Evolutionary conservation across 2,797 vertebrate species (phyloP).

Genomic region (Lutra lutra): DNA sequence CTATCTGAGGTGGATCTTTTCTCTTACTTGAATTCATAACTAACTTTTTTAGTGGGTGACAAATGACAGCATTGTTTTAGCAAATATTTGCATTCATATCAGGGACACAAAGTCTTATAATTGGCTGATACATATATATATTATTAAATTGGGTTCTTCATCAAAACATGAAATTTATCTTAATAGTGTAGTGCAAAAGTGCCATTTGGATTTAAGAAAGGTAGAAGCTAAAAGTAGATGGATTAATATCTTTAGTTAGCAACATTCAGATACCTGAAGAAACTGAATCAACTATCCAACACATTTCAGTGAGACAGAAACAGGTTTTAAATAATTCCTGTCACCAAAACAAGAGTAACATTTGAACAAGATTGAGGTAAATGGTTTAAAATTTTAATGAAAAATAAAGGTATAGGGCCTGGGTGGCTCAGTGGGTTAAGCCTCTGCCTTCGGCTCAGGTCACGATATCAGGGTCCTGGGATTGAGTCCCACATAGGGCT

Average conservation of each 20-base stretch:
- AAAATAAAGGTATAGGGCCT: background rate
- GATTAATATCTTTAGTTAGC: background rate
- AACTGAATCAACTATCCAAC: background rate
- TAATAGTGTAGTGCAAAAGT: background rate
- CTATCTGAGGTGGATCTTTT: background rate
- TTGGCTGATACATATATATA: background rate
- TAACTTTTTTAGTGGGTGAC: background rate
- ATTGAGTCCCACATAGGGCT: too few species aligned
- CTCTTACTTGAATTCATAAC: background rate
- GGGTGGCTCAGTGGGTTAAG: too few species aligned
- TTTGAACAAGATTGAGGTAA: background rate
- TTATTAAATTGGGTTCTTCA: background rate
- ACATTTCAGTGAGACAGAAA: background rate
- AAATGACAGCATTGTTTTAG: background rate
- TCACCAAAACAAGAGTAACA: background rate
- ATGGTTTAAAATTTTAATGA: background rate
- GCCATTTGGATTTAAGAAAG: background rate
- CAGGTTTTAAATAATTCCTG: background rate
- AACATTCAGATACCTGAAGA: background rate
- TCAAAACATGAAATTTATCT: background rate
- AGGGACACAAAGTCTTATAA: background rate
- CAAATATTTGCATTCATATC: background rate
- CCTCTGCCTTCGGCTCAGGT: too few species aligned
- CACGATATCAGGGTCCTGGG: too few species aligned
- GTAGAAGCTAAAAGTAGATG: background rate